Conservation (phyloP, 2,113 vertebrate species). For the Pipa parva region DNA sequence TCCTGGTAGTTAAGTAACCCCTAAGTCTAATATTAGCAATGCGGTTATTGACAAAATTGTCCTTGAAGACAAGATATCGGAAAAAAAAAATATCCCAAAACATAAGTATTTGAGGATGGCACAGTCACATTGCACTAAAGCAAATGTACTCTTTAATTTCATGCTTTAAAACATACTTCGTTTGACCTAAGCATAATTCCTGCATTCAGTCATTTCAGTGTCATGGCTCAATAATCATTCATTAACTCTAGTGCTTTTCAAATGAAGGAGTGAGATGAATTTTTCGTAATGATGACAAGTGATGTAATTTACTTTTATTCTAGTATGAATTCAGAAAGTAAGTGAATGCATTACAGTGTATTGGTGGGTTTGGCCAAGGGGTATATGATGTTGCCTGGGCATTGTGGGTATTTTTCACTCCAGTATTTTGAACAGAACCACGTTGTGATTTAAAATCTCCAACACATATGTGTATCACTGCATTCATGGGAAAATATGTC, state of each 20-base stretch:
- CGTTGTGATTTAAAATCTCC: no score
- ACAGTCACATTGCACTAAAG: slow-evolving; percentile 41
- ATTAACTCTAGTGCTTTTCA: slow-evolving; percentile 69
- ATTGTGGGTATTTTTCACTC: no score
- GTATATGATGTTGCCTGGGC: background rate
- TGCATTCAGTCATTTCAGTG: slow-evolving; percentile 68
- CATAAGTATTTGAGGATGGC: background rate
- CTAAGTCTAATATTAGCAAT: no score
- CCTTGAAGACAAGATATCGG: no score
- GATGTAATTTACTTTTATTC: slow-evolving; percentile 70
- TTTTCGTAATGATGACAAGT: slow-evolving; percentile 72
- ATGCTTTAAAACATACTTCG: slow-evolving; percentile 68
- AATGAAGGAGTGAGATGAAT: slow-evolving; percentile 67
- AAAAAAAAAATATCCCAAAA: no score
- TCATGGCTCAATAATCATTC: slow-evolving; percentile 70
- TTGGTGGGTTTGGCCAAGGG: slow-evolving; percentile 18
- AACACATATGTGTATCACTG: no score
- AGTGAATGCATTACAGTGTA: slow-evolving; percentile 24
- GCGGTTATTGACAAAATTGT: no score
- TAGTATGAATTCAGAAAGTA: slow-evolving; percentile 21
- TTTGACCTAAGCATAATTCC: slow-evolving; percentile 70
- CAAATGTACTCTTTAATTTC: slow-evolving; percentile 58
- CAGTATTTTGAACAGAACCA: no score
- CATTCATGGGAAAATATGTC: no score
- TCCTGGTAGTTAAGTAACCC: no score